Conservation (phyloP, 2,888 invertebrate species). For the Eristalis tenax region DNA sequence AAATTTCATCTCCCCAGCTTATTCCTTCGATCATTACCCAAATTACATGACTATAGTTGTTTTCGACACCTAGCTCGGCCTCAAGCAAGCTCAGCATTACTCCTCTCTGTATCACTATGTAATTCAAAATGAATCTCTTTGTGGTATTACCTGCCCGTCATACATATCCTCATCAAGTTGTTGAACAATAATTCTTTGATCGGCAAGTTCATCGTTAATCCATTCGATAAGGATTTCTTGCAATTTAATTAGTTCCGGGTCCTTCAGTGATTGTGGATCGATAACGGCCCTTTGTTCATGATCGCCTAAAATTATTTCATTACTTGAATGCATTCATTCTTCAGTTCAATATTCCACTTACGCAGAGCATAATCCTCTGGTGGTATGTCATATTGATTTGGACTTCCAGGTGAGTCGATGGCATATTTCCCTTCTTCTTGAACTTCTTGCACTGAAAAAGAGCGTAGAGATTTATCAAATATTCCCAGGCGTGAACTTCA, state of each 20-base stretch:
- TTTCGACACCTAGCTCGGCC: no score
- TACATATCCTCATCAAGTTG: constrained; percentile 98
- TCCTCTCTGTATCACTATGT: no score
- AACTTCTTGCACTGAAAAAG: constrained; percentile 91
- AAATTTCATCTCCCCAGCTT: no score
- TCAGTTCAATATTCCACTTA: constrained; percentile 80
- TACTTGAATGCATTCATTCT: not conserved
- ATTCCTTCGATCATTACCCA: no score
- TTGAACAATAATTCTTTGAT: constrained; percentile 98
- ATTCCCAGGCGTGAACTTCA: not conserved
- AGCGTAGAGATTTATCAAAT: not conserved
- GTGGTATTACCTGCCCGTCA: constrained; percentile 90
- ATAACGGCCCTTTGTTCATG: constrained; percentile 98
- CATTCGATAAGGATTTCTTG: constrained; percentile 95
- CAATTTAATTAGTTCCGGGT: constrained; percentile 92
- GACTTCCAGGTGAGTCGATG: constrained; percentile 97
- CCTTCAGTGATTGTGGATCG: constrained; percentile 92
- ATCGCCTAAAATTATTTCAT: constrained; percentile 86
- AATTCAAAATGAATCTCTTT: not conserved
- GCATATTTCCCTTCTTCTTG: constrained; percentile 98
- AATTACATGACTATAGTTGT: no score
- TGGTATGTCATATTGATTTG: constrained; percentile 91
- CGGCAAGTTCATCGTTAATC: constrained; percentile 98
- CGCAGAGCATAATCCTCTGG: constrained; percentile 96
- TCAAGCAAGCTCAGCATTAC: no score